Evolutionary conservation across 2,113 vertebrate species (phyloP).

Genomic region (Corythornis madagascariensis): DNA sequence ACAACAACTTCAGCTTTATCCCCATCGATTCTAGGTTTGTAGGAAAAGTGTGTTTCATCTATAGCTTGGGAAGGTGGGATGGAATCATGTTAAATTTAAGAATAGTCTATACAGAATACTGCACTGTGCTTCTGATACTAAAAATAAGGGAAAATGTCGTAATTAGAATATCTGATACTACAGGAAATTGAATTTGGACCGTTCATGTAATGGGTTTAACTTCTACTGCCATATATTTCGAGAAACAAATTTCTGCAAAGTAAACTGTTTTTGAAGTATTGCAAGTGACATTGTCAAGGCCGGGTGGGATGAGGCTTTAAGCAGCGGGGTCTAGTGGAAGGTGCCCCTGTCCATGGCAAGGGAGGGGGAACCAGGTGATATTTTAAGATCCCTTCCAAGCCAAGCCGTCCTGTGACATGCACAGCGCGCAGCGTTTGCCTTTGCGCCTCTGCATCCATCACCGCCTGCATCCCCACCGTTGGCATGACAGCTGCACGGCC

Average conservation of each 20-base stretch:
- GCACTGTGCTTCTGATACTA: not conserved
- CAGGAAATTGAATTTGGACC: not conserved
- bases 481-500: rapidly evolving
- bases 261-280: not conserved
- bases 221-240: not conserved
- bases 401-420: not conserved
- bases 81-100: not conserved
- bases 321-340: not conserved
- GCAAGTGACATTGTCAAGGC: not conserved
- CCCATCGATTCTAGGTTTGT: not conserved
- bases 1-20: not conserved
- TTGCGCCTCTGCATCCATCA: no score
- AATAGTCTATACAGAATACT: not conserved
- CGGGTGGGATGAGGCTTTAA: not conserved
- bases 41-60: not conserved
- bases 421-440: rapidly evolving
- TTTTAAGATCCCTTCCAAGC: not conserved
- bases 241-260: not conserved
- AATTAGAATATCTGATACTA: not conserved
- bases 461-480: not conserved
- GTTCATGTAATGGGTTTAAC: not conserved
- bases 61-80: not conserved
- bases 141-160: not conserved
- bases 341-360: not conserved
- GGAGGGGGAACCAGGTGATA: not conserved